Conservation (phyloP, 2,797 vertebrate species). For the Argya squamiceps region DNA sequence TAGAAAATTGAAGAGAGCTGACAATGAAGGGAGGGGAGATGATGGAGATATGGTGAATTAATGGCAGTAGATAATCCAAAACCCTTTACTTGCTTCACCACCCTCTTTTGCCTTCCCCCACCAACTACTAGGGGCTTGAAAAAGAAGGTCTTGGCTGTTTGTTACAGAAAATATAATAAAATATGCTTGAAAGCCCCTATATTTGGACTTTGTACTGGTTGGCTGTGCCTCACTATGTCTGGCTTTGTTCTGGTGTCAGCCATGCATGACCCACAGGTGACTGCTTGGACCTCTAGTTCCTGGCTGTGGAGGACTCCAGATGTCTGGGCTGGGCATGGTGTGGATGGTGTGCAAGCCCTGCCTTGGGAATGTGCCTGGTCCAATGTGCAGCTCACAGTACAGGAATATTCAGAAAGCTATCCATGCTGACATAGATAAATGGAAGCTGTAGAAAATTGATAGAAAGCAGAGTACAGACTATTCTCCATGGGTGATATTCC, state of each 20-base stretch:
- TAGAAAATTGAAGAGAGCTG: not conserved
- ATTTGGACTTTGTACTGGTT: not conserved
- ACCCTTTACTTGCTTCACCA: not conserved
- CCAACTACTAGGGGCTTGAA: not conserved
- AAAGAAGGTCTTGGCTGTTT: not conserved
- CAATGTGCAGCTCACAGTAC: not conserved
- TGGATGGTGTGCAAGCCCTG: not conserved
- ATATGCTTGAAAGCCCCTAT: not conserved
- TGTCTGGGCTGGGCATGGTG: accelerated
- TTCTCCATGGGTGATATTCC: conserved; percentile 1
- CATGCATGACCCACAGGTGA: not conserved
- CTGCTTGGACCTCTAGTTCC: not conserved
- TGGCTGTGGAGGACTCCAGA: not conserved
- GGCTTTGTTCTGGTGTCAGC: not conserved
- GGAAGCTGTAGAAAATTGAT: conserved; percentile 24
- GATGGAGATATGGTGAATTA: not conserved
- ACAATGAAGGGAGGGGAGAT: not conserved
- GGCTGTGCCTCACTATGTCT: not conserved
- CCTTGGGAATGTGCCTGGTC: not conserved
- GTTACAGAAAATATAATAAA: not conserved
- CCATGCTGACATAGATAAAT: not conserved
- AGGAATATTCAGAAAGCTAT: not conserved
- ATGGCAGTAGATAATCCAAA: not conserved
- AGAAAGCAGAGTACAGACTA: conserved; percentile 17
- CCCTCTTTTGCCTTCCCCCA: not conserved